Conservation (phyloP, 2,888 invertebrate species). For the Hypomecis punctinalis region DNA sequence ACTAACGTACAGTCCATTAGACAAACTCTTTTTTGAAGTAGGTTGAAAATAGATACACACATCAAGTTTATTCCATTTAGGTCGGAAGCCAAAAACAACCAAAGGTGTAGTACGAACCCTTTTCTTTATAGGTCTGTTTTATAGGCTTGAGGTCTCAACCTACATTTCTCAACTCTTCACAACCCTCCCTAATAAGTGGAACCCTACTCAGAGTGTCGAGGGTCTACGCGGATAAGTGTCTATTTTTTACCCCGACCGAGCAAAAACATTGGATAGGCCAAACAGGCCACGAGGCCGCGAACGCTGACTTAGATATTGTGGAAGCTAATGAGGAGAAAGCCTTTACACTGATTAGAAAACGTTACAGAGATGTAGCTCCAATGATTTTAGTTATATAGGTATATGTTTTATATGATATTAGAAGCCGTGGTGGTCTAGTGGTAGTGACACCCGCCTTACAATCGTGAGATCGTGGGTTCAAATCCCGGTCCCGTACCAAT, state of each 20-base stretch:
- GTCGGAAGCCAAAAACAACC: background rate
- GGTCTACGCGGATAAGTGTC: slow-evolving; percentile 38
- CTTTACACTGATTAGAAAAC: background rate
- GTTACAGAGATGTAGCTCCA: background rate
- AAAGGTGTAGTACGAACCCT: too few species aligned
- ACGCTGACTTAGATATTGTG: slow-evolving; percentile 20
- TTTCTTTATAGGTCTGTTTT: background rate
- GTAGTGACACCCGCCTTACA: too few species aligned
- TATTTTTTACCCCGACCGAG: slow-evolving; percentile 36
- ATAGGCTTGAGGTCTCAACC: slow-evolving; percentile 20
- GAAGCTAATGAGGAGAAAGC: slow-evolving; percentile 15
- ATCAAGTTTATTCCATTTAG: too few species aligned
- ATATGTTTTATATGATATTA: too few species aligned
- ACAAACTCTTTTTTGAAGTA: too few species aligned
- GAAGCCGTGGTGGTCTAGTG: too few species aligned
- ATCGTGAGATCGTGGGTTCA: too few species aligned
- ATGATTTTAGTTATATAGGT: background rate
- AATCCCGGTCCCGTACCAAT: too few species aligned
- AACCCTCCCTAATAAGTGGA: slow-evolving; percentile 19
- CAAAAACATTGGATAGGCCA: slow-evolving; percentile 28
- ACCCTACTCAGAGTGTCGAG: slow-evolving; percentile 36
- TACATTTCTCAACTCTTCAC: slow-evolving; percentile 17
- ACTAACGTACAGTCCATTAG: too few species aligned
- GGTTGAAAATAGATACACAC: too few species aligned
- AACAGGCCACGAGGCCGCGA: slow-evolving; percentile 19